Evolutionary conservation across 30 jellyfish, hydroid and myxozoan species (phyloP), one percentile per base, ranked within the genome.

Genomic region (Catostylus mosaicus): DNA sequence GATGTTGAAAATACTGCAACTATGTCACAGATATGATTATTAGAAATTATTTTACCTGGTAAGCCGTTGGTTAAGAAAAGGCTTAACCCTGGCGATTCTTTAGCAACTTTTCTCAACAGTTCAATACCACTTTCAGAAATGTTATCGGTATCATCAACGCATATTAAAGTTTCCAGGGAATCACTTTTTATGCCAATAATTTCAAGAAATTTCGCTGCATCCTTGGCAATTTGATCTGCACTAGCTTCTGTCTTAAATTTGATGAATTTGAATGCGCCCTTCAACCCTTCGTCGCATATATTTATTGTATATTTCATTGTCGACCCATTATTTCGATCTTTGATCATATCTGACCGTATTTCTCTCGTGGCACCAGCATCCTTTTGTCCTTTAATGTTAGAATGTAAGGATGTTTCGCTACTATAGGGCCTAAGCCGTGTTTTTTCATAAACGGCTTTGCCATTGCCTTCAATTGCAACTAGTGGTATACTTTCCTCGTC

Each of bases 201-300:
- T 23, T 59, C 38, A 5, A 59, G 38, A 27, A 1, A 23, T 37
- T 23, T 27, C 5, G 36, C 71, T 59, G 38, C 71, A 6, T 59
- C 40, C 4, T 6, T 3, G 1, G 38, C 71, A 59, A 59, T 23
- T 6, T 59, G 32, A 5, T 10, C 71, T 27, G 6, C 38, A 3
- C 19, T 27, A 3, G 38, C 18, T 3, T 59, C 23, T 59, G 71
- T 20, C 38, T 23, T 23, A 4, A 59, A 2, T 59, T 59, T 59
- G 37, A 59, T 59, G 71, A 59, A n/a, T 22, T 59, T 59, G 71
- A 59, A 59, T 7, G 38, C 38, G 20, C 38, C 71, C 23, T 27
- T 27, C 1, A 19, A 27, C 6, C 38, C 11, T 7, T 8, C 4
- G 20, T 59, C 71, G 23, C 36, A 59, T 23, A 59, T 10, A 59